These are phyloP conservation scores for Abrostola tripartita DNA, from an alignment of 2,888 invertebrate species.

Conservation along the genomic window DNA sequence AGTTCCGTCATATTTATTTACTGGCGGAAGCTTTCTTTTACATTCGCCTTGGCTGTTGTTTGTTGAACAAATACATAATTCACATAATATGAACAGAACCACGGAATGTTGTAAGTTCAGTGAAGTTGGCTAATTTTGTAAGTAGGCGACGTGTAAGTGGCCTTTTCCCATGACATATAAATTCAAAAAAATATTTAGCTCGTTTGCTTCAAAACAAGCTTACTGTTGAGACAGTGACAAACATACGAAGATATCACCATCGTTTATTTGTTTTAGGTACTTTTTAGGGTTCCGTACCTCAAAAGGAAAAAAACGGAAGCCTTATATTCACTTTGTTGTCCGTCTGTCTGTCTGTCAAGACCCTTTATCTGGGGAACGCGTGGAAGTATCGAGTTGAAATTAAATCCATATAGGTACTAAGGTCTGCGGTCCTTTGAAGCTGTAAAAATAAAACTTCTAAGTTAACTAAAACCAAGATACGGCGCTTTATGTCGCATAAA, in stretches of 20 bases:
- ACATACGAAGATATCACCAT: conserved; percentile 26
- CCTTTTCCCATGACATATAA: conserved; percentile 12
- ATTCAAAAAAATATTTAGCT: conserved; percentile 5
- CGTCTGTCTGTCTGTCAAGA: no score
- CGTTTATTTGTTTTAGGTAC: conserved; percentile 14
- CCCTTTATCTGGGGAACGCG: no score
- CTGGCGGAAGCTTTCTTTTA: conserved; percentile 42
- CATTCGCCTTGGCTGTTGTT: conserved; percentile 28
- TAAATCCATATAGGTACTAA: no score
- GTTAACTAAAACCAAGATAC: no score
- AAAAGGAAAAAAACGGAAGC: no score
- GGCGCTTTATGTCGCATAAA: no score
- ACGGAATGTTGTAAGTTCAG: conserved; percentile 27
- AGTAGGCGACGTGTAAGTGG: conserved; percentile 4
- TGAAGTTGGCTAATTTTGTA: conserved; percentile 22
- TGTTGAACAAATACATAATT: conserved; percentile 38
- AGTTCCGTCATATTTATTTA: conserved; percentile 30
- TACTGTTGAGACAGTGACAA: conserved; percentile 28
- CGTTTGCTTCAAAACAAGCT: conserved; percentile 18
- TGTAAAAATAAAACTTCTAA: no score
- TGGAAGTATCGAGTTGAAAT: no score
- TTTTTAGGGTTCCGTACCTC: no score
- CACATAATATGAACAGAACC: conserved; percentile 28
- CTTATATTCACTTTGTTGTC: no score
- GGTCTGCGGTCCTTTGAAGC: no score